These are phyloP conservation scores for Drosophila birchii DNA, from an alignment of 2,888 invertebrate genomes.

Conservation along the genomic window DNA sequence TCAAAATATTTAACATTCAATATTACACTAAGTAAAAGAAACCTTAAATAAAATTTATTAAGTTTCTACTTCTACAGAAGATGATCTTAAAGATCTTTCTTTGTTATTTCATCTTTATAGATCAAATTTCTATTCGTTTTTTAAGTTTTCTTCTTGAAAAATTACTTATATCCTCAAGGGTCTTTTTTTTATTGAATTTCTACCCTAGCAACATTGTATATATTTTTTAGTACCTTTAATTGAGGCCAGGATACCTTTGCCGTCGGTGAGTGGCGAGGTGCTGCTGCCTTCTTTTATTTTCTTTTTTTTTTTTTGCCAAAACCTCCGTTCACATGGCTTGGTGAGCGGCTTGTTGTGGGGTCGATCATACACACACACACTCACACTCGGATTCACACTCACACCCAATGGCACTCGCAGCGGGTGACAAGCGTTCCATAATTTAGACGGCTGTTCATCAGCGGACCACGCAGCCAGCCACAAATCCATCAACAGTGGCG, in stretches of 20 bases:
- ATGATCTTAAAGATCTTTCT: not conserved
- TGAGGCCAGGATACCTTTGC: not conserved
- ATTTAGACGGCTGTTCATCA: conserved; percentile 79
- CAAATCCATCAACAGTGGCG: conserved; percentile 83
- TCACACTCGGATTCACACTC: conserved; percentile 36
- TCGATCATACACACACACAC: conserved; percentile 49
- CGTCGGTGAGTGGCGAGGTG: not conserved
- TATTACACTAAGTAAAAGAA: no score
- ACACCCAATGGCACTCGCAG: conserved; percentile 64
- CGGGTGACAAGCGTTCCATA: conserved; percentile 82
- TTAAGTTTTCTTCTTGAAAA: not conserved
- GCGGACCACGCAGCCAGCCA: conserved; percentile 48
- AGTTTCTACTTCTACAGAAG: not conserved
- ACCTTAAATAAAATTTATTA: no score
- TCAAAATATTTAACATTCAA: not conserved
- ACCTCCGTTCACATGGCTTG: conserved; percentile 56
- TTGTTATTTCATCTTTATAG: no score
- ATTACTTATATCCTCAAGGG: not conserved
- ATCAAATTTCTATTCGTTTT: not conserved
- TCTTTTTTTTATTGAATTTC: not conserved
- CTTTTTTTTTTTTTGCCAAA: not conserved
- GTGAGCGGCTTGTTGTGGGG: conserved; percentile 66
- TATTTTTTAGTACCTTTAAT: conserved; percentile 2
- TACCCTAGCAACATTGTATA: not conserved
- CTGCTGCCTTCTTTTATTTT: not conserved